Conservation (phyloP, 2,797 vertebrate genomes). For the Rhincodon typus region DNA sequence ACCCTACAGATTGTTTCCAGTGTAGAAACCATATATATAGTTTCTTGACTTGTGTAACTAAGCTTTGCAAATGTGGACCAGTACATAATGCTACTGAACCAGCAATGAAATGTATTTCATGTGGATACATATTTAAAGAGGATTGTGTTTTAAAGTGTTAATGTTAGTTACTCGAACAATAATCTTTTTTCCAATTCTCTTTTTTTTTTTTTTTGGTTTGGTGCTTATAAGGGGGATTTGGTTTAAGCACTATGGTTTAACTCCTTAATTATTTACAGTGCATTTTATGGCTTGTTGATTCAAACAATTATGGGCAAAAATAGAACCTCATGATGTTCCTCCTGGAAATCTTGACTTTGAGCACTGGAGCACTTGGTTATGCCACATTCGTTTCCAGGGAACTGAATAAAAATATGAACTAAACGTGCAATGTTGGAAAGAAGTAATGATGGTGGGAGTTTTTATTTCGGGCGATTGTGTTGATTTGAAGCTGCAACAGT, state of each 20-base stretch:
- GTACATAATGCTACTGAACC: background rate
- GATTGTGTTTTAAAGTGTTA: background rate
- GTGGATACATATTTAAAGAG: slow-evolving; percentile 16
- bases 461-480: background rate
- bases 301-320: background rate
- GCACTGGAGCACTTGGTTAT: background rate
- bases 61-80: background rate
- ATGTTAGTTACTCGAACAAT: background rate
- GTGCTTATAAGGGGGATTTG: background rate
- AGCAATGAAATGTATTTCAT: background rate
- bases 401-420: background rate
- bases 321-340: background rate
- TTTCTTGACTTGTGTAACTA: background rate
- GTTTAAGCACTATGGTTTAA: background rate
- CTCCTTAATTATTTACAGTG: background rate
- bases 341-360: background rate
- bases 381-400: background rate
- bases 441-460: background rate
- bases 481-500: background rate
- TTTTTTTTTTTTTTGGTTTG: background rate
- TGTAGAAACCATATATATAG: background rate
- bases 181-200: background rate
- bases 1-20: background rate
- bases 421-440: background rate
- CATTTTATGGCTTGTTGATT: background rate